Conservation (phyloP, 2,113 vertebrate species). For the Macaca fascicularis region DNA sequence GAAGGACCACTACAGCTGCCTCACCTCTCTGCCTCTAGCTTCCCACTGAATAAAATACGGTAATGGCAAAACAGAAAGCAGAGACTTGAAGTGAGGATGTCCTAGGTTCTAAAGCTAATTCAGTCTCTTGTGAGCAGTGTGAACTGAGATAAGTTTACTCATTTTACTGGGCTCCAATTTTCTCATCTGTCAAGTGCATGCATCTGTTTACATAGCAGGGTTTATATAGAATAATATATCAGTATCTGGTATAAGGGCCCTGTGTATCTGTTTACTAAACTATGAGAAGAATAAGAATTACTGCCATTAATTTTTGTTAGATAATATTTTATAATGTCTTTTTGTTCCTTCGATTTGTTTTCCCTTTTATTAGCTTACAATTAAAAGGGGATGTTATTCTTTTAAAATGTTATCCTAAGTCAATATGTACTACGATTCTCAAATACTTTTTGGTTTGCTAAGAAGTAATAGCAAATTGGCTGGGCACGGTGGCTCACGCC, state of each 20-base stretch:
- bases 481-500: too few species aligned
- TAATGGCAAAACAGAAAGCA: not conserved
- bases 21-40: not conserved
- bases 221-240: not conserved
- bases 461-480: not conserved
- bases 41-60: not conserved
- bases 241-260: not conserved
- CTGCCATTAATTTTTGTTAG: not conserved
- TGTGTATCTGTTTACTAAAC: not conserved
- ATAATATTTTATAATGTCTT: not conserved
- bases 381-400: not conserved
- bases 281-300: not conserved
- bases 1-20: not conserved
- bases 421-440: not conserved
- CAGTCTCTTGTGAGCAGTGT: not conserved
- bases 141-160: not conserved
- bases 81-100: not conserved
- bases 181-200: not conserved
- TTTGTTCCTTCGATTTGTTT: not conserved
- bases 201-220: not conserved
- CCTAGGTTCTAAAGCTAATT: not conserved
- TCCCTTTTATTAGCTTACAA: not conserved
- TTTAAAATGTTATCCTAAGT: not conserved
- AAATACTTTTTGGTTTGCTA: not conserved
- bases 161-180: not conserved